Evolutionary conservation across 2,113 vertebrate genomes (phyloP).

Genomic region (Canis aureus): DNA sequence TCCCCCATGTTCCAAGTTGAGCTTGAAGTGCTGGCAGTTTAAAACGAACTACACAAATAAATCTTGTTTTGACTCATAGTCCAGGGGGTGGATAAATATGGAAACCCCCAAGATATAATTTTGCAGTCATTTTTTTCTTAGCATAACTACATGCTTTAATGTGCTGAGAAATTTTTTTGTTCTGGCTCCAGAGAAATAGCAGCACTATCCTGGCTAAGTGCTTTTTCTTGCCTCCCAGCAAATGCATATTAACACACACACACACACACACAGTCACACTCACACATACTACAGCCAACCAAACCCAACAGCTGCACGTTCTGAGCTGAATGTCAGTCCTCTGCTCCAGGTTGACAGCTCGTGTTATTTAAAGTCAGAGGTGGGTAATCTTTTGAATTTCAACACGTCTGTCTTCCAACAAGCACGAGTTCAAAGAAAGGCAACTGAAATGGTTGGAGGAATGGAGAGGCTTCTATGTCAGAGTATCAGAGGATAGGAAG

Average conservation of each 20-base stretch:
- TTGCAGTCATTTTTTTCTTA: constrained; percentile 80
- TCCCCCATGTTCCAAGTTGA: constrained; percentile 72
- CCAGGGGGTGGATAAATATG: constrained; percentile 82
- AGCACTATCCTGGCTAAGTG: constrained; percentile 64
- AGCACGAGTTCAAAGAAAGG: constrained; percentile 53
- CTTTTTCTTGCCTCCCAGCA: constrained; percentile 70
- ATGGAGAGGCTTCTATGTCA: neutral
- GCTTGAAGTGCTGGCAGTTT: constrained; percentile 81
- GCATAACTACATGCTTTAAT: constrained; percentile 74
- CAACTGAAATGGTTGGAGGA: neutral
- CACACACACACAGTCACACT: neutral
- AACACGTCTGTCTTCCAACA: constrained; percentile 59
- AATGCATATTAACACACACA: constrained; percentile 58
- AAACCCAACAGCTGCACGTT: constrained; percentile 51
- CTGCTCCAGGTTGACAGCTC: constrained; percentile 59
- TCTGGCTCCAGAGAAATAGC: constrained; percentile 74
- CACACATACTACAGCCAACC: neutral
- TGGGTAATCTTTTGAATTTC: constrained; percentile 68
- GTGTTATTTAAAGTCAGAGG: constrained; percentile 71
- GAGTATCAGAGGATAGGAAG: neutral
- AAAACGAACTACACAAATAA: constrained; percentile 81
- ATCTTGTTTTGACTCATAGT: constrained; percentile 85
- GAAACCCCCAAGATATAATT: constrained; percentile 85
- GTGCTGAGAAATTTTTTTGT: constrained; percentile 73
- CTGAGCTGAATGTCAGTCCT: constrained; percentile 44